Conservation (phyloP, 2,797 vertebrate species). For the Garrulus glandarius region DNA sequence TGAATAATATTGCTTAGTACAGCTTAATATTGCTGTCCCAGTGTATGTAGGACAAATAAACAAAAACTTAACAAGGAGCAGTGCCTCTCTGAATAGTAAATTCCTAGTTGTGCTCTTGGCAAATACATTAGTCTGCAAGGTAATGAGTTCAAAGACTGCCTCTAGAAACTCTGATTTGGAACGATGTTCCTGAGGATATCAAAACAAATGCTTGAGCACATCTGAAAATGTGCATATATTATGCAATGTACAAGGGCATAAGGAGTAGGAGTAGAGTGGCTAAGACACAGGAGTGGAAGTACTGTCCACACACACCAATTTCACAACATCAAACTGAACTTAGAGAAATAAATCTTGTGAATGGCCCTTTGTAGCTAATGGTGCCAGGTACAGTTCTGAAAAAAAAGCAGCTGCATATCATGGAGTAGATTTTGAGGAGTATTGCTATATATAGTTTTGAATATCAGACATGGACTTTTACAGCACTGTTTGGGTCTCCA, state of each 20-base stretch:
- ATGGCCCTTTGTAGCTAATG: not conserved
- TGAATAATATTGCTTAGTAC: not conserved
- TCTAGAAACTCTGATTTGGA: constrained; percentile 21
- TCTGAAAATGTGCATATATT: not conserved
- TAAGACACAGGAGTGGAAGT: not conserved
- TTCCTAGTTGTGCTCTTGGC: constrained; percentile 27
- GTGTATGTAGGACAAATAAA: not conserved
- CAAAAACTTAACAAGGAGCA: not conserved
- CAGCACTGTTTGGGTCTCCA: not conserved
- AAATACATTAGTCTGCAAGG: constrained; percentile 1
- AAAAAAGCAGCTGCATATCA: not conserved
- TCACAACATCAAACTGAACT: constrained; percentile 25
- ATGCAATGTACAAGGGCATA: not conserved
- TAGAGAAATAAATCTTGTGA: constrained; percentile 44
- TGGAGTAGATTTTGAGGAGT: not conserved
- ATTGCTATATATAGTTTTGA: not conserved
- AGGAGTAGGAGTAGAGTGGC: constrained; percentile 7
- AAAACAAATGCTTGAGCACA: not conserved
- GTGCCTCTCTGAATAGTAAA: constrained; percentile 1
- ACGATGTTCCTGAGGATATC: constrained; percentile 5
- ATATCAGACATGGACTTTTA: not conserved
- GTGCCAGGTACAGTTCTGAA: not conserved
- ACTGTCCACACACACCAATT: not conserved
- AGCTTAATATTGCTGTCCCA: not conserved
- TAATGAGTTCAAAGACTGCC: constrained; percentile 24